Evolutionary conservation across 2,888 invertebrate genomes (phyloP).

Genomic region (Xestia xanthographa): DNA sequence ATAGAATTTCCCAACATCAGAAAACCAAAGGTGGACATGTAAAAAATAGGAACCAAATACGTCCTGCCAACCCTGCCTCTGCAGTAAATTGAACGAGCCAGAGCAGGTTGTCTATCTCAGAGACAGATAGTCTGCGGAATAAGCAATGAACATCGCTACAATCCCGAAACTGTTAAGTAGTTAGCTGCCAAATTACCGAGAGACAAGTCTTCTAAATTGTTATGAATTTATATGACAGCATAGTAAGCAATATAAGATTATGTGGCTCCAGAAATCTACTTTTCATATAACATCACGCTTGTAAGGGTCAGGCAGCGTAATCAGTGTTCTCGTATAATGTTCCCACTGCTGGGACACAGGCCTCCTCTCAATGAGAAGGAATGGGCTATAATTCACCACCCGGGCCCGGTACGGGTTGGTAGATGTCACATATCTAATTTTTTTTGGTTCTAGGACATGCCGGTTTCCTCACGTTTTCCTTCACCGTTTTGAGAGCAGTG

Average conservation of each 20-base stretch:
- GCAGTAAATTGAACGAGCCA: slow-evolving; percentile 31
- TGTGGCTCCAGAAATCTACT: neutral
- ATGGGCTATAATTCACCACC: too few species aligned
- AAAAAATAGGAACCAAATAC: too few species aligned
- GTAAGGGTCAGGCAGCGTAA: too few species aligned
- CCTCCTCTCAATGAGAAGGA: too few species aligned
- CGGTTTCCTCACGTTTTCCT: too few species aligned
- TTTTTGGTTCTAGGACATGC: too few species aligned
- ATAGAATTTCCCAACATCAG: neutral
- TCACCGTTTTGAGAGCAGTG: too few species aligned
- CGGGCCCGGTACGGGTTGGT: too few species aligned
- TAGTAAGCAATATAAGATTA: neutral
- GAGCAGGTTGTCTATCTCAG: slow-evolving; percentile 30
- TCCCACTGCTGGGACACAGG: too few species aligned
- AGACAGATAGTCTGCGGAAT: slow-evolving; percentile 26
- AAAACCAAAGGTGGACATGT: neutral
- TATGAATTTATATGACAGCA: slow-evolving; percentile 2
- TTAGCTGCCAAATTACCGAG: slow-evolving; percentile 32
- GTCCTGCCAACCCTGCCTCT: slow-evolving; percentile 10
- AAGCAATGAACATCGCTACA: slow-evolving; percentile 26
- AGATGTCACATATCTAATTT: too few species aligned
- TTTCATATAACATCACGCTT: neutral
- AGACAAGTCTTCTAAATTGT: slow-evolving; percentile 9
- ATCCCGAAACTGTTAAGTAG: slow-evolving; percentile 21
- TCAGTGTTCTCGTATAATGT: too few species aligned